Percentiles rank a stretch among this genome's conserved stretches.
Conservation (phyloP, 2,888 invertebrate species). For the Keiferia lycopersicella region DNA sequence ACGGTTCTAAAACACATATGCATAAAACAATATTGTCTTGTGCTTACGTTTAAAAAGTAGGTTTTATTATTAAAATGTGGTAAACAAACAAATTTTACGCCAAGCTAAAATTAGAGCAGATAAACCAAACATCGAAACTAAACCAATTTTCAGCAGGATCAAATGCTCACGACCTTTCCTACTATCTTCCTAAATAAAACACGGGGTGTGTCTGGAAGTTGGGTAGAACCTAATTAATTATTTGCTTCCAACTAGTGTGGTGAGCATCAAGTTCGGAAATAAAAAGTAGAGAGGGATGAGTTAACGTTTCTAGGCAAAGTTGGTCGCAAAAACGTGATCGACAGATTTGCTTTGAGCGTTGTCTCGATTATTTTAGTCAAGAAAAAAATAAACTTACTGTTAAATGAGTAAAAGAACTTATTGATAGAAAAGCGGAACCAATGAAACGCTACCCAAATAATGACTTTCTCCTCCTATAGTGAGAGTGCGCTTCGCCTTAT, state of each 20-base stretch:
- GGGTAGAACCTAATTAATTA: conserved; percentile 37
- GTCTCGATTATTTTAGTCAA: not conserved
- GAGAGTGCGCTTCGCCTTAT: too few relatives aligned
- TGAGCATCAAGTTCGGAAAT: conserved; percentile 32
- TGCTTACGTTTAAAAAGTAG: too few relatives aligned
- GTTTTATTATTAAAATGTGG: too few relatives aligned
- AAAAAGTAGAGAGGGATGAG: conserved; percentile 33
- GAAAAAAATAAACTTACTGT: not conserved
- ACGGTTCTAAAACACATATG: not conserved
- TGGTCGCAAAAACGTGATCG: conserved; percentile 16
- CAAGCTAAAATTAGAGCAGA: not conserved
- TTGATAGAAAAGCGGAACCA: not conserved
- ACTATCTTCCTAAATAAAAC: conserved; percentile 20
- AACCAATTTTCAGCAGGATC: conserved; percentile 9
- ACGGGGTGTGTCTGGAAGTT: conserved; percentile 28
- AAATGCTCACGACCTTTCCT: conserved; percentile 4
- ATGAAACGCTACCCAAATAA: too few relatives aligned
- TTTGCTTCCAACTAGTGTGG: conserved; percentile 34
- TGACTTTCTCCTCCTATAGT: too few relatives aligned
- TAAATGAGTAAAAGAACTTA: not conserved
- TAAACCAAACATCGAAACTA: conserved; percentile 16
- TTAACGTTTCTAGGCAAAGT: conserved; percentile 29
- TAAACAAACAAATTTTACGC: not conserved
- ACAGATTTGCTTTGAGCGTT: not conserved
- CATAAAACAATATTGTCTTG: too few relatives aligned